Evolutionary conservation across 2,113 vertebrate genomes (phyloP).

Genomic region (Budorcas taxicolor): DNA sequence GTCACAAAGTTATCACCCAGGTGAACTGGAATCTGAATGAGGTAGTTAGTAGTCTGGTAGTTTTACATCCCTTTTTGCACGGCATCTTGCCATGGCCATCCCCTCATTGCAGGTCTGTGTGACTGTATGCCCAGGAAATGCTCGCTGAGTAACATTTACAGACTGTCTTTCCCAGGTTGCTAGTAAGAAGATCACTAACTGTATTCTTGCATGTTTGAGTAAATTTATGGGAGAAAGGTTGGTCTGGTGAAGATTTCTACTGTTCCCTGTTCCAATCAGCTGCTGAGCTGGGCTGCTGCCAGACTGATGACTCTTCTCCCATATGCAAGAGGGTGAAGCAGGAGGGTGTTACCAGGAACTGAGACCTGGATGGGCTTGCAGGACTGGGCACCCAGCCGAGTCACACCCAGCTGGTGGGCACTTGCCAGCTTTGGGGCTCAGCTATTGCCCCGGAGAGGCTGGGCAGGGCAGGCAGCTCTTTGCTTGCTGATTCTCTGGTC

Average conservation of each 20-base stretch:
- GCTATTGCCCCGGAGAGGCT: slow-evolving; percentile 27
- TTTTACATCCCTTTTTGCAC: background rate
- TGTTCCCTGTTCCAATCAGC: slow-evolving; percentile 33
- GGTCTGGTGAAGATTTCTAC: background rate
- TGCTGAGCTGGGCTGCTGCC: slow-evolving; percentile 36
- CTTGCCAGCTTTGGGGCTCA: slow-evolving; percentile 51
- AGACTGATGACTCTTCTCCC: slow-evolving; percentile 2
- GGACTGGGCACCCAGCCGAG: slow-evolving; percentile 45
- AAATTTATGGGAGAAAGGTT: background rate
- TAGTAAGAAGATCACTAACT: background rate
- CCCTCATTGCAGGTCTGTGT: background rate
- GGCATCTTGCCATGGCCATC: no score
- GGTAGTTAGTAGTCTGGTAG: background rate
- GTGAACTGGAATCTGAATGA: background rate
- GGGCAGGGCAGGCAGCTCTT: slow-evolving; percentile 33
- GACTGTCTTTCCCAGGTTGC: background rate
- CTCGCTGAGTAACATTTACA: background rate
- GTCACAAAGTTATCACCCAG: background rate
- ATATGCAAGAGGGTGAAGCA: background rate
- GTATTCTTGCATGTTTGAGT: background rate
- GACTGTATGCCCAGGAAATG: background rate
- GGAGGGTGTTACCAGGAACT: slow-evolving; percentile 43
- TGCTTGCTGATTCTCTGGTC: slow-evolving; percentile 41
- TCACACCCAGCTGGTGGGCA: slow-evolving; percentile 44
- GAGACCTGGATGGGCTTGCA: slow-evolving; percentile 22